These are phyloP conservation scores for Cuniculus paca DNA, from an alignment of 2,797 vertebrate genomes.

Conservation along the genomic window DNA sequence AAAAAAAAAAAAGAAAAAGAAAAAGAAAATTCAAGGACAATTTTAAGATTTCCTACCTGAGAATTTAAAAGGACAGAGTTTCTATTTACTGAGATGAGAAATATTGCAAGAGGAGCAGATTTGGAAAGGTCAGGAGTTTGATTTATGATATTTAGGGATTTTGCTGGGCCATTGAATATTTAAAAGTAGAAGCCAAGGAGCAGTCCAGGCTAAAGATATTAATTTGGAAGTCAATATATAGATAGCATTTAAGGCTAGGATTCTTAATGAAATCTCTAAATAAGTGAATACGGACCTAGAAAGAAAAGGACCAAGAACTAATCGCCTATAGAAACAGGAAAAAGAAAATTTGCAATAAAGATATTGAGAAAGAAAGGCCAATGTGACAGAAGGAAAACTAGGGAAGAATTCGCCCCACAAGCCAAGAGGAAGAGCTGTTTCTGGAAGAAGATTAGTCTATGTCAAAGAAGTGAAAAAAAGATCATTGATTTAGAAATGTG, in stretches of 20 bases:
- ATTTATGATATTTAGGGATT: background rate
- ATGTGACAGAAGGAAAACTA: background rate
- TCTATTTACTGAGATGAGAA: background rate
- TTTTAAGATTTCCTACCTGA: background rate
- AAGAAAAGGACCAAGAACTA: background rate
- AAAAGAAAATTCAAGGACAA: background rate
- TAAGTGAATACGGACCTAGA: background rate
- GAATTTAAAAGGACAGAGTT: background rate
- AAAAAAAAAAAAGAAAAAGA: background rate
- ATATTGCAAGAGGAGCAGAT: background rate
- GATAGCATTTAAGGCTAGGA: background rate
- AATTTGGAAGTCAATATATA: conserved; percentile 21
- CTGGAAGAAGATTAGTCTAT: background rate
- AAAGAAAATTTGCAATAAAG: background rate
- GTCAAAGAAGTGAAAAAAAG: background rate
- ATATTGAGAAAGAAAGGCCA: background rate
- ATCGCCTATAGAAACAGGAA: background rate
- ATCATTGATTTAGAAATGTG: background rate
- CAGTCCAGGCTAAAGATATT: background rate
- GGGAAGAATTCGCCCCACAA: background rate
- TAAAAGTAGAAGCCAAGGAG: conserved; percentile 38
- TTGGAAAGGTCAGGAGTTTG: background rate
- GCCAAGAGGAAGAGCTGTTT: background rate
- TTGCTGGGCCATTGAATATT: background rate
- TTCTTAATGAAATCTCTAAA: conserved; percentile 20